Percentiles rank a stretch among this genome's conserved stretches.
Conservation (phyloP, 2,113 vertebrate species). For the Silurus glanis region DNA sequence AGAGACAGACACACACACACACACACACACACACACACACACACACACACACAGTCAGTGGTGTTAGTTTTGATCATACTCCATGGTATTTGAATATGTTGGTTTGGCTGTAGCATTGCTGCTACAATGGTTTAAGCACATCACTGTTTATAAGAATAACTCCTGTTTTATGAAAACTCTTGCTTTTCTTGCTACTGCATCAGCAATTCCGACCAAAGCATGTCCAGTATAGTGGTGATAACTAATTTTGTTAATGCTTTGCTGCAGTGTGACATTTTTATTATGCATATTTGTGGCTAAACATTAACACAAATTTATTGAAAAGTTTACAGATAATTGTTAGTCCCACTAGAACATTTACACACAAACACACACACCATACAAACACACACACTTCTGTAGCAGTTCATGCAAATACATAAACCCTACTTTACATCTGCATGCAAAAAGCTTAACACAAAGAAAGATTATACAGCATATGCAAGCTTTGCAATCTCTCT, state of each 20-base stretch:
- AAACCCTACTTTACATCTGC: neutral
- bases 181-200: conserved; percentile 69
- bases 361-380: conserved; percentile 37
- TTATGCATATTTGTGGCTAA: conserved; percentile 32
- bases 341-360: conserved; percentile 8
- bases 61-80: conserved; percentile 71
- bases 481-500: conserved; percentile 21
- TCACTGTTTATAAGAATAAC: conserved; percentile 74
- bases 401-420: neutral
- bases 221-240: neutral
- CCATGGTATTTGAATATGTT: conserved; percentile 64
- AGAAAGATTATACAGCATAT: conserved; percentile 33
- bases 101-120: conserved; percentile 64
- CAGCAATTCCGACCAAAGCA: conserved; percentile 70
- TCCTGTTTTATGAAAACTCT: conserved; percentile 75
- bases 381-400: conserved; percentile 20
- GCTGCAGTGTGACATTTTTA: conserved; percentile 37
- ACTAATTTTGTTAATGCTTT: conserved; percentile 24
- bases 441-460: conserved; percentile 6
- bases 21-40: conserved; percentile 10
- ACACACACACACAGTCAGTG: neutral
- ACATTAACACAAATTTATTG: conserved; percentile 39
- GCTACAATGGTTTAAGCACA: conserved; percentile 73
- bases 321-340: conserved; percentile 4
- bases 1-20: conserved; percentile 67